A percentile compares a stretch with the other conserved stretches of the same genome.
Conservation (phyloP, 2,888 invertebrate species). For the Protonemura montana region DNA sequence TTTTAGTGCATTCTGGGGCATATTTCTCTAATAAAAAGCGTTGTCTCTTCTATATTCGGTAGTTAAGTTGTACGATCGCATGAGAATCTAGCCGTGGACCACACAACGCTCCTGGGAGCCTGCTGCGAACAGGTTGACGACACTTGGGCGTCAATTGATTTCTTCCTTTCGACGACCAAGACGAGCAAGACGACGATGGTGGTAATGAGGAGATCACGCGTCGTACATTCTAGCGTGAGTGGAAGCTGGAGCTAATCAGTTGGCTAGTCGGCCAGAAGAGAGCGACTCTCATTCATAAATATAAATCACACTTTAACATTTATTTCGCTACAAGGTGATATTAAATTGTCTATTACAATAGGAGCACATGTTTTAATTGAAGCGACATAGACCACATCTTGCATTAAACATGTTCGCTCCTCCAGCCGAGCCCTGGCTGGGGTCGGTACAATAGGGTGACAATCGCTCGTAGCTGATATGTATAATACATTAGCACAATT, state of each 20-base stretch:
- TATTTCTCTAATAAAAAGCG: background rate
- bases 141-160: slow-evolving; percentile 9
- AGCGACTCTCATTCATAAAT: too few relatives aligned
- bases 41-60: background rate
- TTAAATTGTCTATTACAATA: background rate
- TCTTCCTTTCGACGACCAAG: background rate
- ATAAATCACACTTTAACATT: background rate
- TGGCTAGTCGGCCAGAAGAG: too few relatives aligned
- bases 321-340: background rate
- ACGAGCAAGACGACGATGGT: too few relatives aligned
- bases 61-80: background rate
- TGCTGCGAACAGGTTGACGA: background rate
- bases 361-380: background rate
- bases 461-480: background rate
- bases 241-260: too few relatives aligned
- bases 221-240: background rate
- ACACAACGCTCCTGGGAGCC: background rate
- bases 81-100: background rate
- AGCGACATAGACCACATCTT: background rate
- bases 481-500: background rate
- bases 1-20: background rate
- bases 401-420: background rate
- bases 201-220: background rate
- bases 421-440: background rate
- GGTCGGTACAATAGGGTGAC: background rate